phyloP scores from a whole-genome alignment of 2,113 vertebrate genomes.

The Etheostoma cragini region DNA sequence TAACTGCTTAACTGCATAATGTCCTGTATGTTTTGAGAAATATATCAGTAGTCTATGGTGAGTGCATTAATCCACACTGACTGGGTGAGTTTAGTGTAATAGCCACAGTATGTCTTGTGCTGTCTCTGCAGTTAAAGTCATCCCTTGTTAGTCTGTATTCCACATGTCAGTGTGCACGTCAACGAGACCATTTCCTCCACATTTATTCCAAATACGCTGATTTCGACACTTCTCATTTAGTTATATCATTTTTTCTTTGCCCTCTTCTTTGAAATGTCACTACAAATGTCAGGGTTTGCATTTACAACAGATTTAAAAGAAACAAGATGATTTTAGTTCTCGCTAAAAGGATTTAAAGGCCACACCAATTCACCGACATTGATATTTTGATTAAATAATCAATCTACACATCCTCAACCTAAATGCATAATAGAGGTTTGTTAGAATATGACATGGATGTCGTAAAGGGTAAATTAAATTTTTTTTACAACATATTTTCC shows the following conservation, averaged over 20 bases:
- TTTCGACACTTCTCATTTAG: neutral
- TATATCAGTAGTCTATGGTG: constrained; percentile 20
- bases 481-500: too few relatives aligned
- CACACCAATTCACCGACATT: neutral
- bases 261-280: constrained; percentile 1
- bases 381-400: constrained; percentile 13
- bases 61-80: constrained; percentile 39
- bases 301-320: constrained; percentile 4
- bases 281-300: constrained; percentile 11
- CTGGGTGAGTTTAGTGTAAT: constrained; percentile 24
- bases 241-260: constrained; percentile 4
- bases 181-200: neutral
- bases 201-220: constrained; percentile 15
- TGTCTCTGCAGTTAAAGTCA: neutral
- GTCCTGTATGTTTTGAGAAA: constrained; percentile 31
- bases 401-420: neutral
- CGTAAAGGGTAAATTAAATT: too few relatives aligned
- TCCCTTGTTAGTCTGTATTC: constrained; percentile 1
- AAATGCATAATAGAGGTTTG: neutral
- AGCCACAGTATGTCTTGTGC: constrained; percentile 6
- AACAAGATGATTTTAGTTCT: neutral
- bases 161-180: neutral
- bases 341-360: constrained; percentile 19
- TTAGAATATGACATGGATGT: neutral
- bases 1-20: constrained; percentile 50